Evolutionary conservation across 2,113 vertebrate genomes (phyloP).

Genomic region (Ariopsis seemanni): DNA sequence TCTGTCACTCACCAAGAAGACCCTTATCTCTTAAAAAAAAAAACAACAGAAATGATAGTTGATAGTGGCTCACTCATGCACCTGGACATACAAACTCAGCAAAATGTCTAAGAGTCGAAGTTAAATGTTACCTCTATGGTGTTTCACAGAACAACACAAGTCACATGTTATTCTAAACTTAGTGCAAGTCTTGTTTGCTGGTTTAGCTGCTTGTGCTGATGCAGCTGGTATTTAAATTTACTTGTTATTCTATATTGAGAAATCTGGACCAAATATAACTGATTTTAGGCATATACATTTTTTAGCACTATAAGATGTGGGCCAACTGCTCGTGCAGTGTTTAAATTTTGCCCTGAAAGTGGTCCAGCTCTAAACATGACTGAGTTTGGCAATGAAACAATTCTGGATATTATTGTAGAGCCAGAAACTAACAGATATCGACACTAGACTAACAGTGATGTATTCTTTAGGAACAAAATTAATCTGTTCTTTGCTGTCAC

Average conservation of each 20-base stretch:
- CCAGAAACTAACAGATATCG: background rate
- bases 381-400: background rate
- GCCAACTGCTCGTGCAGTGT: background rate
- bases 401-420: background rate
- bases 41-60: background rate
- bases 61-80: background rate
- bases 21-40: background rate
- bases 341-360: background rate
- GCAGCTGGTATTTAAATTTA: background rate
- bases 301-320: background rate
- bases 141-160: background rate
- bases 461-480: background rate
- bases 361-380: background rate
- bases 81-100: background rate
- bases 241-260: background rate
- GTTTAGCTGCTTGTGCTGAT: background rate
- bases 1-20: background rate
- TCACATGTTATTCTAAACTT: background rate
- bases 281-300: background rate
- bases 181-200: background rate
- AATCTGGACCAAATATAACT: background rate
- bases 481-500: background rate
- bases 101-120: background rate
- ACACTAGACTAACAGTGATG: background rate
- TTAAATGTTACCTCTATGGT: background rate